phyloP scores from a whole-genome alignment of 1,140 invertebrate species.

The Heliconius himera region DNA sequence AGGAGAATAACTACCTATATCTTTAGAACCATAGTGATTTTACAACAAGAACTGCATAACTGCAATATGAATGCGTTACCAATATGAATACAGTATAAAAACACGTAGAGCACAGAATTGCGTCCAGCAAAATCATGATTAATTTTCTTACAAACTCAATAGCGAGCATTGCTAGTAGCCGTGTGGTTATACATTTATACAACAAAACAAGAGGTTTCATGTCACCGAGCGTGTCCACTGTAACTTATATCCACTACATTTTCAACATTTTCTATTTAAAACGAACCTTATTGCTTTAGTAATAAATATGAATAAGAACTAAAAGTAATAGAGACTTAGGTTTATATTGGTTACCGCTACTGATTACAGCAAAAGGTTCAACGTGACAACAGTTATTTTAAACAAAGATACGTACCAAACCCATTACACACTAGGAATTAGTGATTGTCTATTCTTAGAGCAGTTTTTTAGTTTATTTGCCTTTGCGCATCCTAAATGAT shows the following conservation, averaged over 20 bases:
- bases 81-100: background rate
- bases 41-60: too few species aligned
- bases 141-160: slow-evolving; percentile 43
- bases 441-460: slow-evolving; percentile 4
- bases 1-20: too few species aligned
- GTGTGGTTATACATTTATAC: slow-evolving; percentile 19
- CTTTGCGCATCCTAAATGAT: background rate
- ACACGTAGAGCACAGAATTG: background rate
- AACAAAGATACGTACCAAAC: background rate
- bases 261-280: slow-evolving; percentile 22
- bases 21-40: too few species aligned
- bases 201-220: slow-evolving; percentile 50
- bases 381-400: slow-evolving; percentile 47
- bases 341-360: slow-evolving; percentile 37
- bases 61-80: background rate
- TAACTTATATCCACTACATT: too few species aligned
- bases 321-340: slow-evolving; percentile 13
- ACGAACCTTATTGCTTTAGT: slow-evolving; percentile 34
- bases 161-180: slow-evolving; percentile 43
- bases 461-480: background rate
- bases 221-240: slow-evolving; percentile 42
- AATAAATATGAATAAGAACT: slow-evolving; percentile 9
- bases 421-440: background rate
- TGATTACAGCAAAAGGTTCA: slow-evolving; percentile 50
- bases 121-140: slow-evolving; percentile 11